Evolutionary conservation across 2,888 invertebrate species (phyloP).

Genomic region (Acleris sparsana): DNA sequence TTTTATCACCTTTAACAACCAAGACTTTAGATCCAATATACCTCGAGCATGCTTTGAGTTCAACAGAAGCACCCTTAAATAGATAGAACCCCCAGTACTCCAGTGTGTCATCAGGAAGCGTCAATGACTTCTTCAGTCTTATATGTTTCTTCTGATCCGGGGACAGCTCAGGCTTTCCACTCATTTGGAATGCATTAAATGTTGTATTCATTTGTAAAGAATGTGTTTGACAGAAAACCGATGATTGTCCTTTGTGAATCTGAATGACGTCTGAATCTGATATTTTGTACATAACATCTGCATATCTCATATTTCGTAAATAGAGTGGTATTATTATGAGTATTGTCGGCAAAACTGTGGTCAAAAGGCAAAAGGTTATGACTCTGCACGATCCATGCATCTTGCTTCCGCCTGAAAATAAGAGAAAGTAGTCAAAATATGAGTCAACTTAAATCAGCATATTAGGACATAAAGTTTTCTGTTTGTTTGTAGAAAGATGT

Average conservation of each 20-base stretch:
- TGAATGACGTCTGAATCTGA: slow-evolving; percentile 93
- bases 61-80: slow-evolving; percentile 89
- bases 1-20: slow-evolving; percentile 91
- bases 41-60: slow-evolving; percentile 90
- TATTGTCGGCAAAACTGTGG: slow-evolving; percentile 88
- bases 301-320: slow-evolving; percentile 89
- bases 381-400: slow-evolving; percentile 93
- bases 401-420: slow-evolving; percentile 85
- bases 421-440: slow-evolving; percentile 7
- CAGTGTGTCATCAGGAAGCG: slow-evolving; percentile 91
- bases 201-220: slow-evolving; percentile 89
- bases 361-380: slow-evolving; percentile 89
- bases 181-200: slow-evolving; percentile 89
- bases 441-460: too few relatives aligned
- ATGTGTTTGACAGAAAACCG: slow-evolving; percentile 91
- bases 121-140: slow-evolving; percentile 91
- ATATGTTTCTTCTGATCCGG: slow-evolving; percentile 88
- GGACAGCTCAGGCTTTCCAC: slow-evolving; percentile 87
- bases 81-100: slow-evolving; percentile 96
- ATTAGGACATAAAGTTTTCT: too few relatives aligned
- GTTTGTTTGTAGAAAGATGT: too few relatives aligned
- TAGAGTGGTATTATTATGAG: slow-evolving; percentile 91
- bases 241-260: slow-evolving; percentile 91
- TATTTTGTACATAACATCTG: slow-evolving; percentile 90
- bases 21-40: slow-evolving; percentile 91